Conservation (phyloP, 2,797 vertebrate genomes). For the Euphonia xanthogaster region DNA sequence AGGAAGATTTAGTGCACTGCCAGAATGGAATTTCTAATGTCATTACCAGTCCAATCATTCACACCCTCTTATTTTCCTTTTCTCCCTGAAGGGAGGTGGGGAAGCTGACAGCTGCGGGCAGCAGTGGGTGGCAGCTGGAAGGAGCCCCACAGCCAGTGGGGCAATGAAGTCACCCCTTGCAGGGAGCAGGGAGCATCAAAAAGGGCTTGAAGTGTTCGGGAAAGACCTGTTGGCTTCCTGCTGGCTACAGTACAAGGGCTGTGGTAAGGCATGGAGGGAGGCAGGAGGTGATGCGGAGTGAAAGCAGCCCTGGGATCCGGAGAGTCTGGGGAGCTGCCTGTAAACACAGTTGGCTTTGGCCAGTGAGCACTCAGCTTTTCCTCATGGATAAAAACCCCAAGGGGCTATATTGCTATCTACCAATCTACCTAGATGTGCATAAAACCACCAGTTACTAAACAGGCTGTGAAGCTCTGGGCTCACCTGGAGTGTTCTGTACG, state of each 20-base stretch:
- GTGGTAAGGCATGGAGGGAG: background rate
- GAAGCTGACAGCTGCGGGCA: background rate
- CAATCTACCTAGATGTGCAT: background rate
- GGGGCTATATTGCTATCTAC: background rate
- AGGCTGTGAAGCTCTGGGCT: background rate
- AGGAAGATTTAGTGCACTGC: background rate
- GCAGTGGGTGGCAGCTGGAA: background rate
- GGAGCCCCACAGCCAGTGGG: fast-evolving
- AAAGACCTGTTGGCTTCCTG: background rate
- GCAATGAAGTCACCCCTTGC: fast-evolving
- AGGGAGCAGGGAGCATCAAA: background rate
- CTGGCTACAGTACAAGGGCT: background rate
- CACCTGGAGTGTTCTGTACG: background rate
- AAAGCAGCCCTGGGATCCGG: fast-evolving
- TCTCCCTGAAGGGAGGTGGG: background rate
- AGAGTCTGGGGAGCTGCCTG: background rate
- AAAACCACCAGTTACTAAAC: background rate
- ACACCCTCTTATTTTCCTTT: background rate
- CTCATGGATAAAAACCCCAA: fast-evolving
- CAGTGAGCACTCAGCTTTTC: background rate
- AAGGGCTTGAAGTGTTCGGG: background rate
- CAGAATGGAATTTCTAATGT: background rate
- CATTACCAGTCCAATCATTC: background rate
- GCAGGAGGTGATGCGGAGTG: fast-evolving
- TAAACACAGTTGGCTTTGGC: background rate